A percentile compares a stretch with the other conserved stretches of the same genome.
phyloP scores from a whole-genome alignment of 1,140 invertebrate species.

The Scaptodrosophila lebanonensis region DNA sequence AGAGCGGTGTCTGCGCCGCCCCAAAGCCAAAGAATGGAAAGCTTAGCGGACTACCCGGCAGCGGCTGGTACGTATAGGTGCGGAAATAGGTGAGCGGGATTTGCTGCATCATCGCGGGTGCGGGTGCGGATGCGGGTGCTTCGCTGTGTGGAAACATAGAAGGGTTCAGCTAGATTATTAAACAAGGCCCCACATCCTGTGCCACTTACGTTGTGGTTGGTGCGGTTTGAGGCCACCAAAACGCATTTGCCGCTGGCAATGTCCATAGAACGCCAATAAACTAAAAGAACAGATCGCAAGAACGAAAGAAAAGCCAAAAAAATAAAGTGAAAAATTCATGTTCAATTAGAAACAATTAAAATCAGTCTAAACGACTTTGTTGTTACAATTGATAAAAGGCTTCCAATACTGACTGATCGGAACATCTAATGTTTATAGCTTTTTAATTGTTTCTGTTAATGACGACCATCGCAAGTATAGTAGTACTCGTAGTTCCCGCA shows the following conservation, averaged over 20 bases:
- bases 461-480: too few species aligned
- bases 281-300: too few species aligned
- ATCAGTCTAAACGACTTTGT: too few species aligned
- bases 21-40: slow-evolving; percentile 58
- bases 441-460: too few species aligned
- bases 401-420: too few species aligned
- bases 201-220: slow-evolving; percentile 60
- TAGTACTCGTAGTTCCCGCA: too few species aligned
- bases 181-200: neutral
- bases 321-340: neutral
- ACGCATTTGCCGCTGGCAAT: slow-evolving; percentile 25
- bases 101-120: slow-evolving; percentile 61
- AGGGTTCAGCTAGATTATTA: neutral
- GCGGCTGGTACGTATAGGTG: slow-evolving; percentile 68
- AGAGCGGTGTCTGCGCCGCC: slow-evolving; percentile 51
- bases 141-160: slow-evolving; percentile 29
- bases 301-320: too few species aligned
- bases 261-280: slow-evolving; percentile 16
- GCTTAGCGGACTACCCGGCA: slow-evolving; percentile 41
- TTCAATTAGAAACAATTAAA: too few species aligned
- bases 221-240: slow-evolving; percentile 62
- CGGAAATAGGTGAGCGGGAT: slow-evolving; percentile 72
- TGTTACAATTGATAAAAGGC: too few species aligned
- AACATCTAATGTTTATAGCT: too few species aligned
- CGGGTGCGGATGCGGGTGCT: slow-evolving; percentile 36